Conservation (phyloP, 1,140 invertebrate genomes). For the Aphelenchoides avenae region DNA sequence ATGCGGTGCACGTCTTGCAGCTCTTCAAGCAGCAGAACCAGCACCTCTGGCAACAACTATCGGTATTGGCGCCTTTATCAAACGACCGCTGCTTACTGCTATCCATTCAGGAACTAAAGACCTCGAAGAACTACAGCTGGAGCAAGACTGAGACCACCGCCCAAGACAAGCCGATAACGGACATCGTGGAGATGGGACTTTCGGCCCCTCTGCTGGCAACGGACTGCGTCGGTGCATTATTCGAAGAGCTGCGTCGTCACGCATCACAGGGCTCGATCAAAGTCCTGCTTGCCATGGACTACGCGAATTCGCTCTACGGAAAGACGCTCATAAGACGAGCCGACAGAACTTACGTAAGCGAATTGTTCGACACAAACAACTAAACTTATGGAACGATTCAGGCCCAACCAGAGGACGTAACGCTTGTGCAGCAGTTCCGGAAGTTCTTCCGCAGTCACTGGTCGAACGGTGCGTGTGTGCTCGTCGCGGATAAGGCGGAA, state of each 20-base stretch:
- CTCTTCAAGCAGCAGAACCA: slow-evolving; percentile 50
- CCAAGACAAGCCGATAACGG: slow-evolving; percentile 48
- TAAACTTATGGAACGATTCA: slow-evolving; percentile 23
- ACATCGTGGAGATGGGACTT: slow-evolving; percentile 58
- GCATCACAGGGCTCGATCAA: slow-evolving; percentile 46
- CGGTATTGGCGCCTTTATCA: no score
- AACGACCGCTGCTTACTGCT: no score
- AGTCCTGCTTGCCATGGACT: slow-evolving; percentile 50
- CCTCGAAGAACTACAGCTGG: slow-evolving; percentile 49
- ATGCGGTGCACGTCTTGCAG: slow-evolving; percentile 38
- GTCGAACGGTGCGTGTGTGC: slow-evolving; percentile 47
- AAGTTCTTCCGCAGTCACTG: slow-evolving; percentile 48
- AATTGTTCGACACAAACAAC: not conserved
- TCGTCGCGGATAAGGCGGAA: slow-evolving; percentile 57
- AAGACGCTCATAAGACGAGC: slow-evolving; percentile 46
- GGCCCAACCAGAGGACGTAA: slow-evolving; percentile 45
- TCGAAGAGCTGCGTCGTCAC: slow-evolving; percentile 47
- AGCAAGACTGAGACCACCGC: slow-evolving; percentile 51
- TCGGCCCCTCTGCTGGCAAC: slow-evolving; percentile 51
- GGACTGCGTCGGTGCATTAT: slow-evolving; percentile 54
- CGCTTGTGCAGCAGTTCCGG: slow-evolving; percentile 38
- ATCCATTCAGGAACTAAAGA: slow-evolving; percentile 52
- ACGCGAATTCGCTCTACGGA: slow-evolving; percentile 54
- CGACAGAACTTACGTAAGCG: no score
- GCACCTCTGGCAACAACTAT: slow-evolving; percentile 29